Evolutionary conservation across 2,113 vertebrate genomes (phyloP), one percentile per base, ranked within the genome.

Genomic region (Callopanchax toddi): DNA sequence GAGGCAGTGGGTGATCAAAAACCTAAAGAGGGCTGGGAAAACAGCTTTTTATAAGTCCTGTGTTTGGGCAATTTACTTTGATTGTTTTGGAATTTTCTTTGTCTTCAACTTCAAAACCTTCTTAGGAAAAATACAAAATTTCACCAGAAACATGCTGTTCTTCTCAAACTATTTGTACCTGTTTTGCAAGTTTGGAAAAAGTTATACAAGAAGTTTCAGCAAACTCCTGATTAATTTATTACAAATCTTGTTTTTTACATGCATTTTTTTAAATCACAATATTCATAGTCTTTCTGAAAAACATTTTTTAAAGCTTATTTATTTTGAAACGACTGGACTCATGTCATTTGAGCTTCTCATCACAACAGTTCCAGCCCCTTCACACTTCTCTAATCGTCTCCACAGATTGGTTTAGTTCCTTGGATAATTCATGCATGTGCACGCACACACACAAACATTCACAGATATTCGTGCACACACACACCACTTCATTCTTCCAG

Each of bases 401-500:
- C 69, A 63, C 59, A 64, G 53, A 56, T 58, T 45, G 37, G 39
- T 82, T 29, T 1, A 26, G 53, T 62, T 82, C 73, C 60, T 77
- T 22, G 65, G 52, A 25, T 80, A 79, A 84, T 55, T 54, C 54
- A 39, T 10, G 23, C 57, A 45, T 46, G 52, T 42, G 16, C 37
- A 15, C 49, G 44, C 71, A 61, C 58, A 65, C 49, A 49, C 74
- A 64, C 58, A 67, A 29, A 52, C 50, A 43, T 57, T 13, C 22
- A 32, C 43, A 73, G 21, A 74, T 54, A 76, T 65, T n/a, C 13
- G 56, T 34, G 51, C 68, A 15, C 50, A 15, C n/a, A 20, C n/a
- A 44, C n/a, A 20, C 18, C 34, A 60, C 69, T 58, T 82, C 79
- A 76, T 85, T 88, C 77, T 76, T 84, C 76, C 76, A 76, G 70